A percentile compares a stretch with the other conserved stretches of the same genome.
Conservation (phyloP, 2,113 vertebrate species). For the Oxyruncus cristatus region DNA sequence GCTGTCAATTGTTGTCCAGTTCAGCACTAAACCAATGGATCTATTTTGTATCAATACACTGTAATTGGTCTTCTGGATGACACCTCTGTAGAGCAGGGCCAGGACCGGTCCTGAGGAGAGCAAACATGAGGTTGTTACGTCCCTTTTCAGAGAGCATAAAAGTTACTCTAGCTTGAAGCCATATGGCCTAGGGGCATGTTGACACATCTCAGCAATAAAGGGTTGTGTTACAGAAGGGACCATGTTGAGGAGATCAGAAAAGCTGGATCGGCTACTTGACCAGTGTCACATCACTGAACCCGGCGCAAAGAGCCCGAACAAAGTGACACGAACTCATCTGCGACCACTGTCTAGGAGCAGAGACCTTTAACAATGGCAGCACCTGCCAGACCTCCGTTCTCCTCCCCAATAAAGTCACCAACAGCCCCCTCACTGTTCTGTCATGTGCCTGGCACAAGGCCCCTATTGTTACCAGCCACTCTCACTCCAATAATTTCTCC, state of each 20-base stretch:
- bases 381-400: conserved; percentile 80
- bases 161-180: conserved; percentile 50
- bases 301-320: conserved; percentile 49
- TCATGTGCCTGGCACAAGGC: conserved; percentile 86
- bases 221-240: conserved; percentile 46
- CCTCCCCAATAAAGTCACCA: conserved; percentile 69
- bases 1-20: neutral
- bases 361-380: conserved; percentile 83
- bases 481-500: conserved; percentile 70
- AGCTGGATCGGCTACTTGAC: conserved; percentile 58
- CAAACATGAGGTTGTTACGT: neutral
- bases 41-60: neutral
- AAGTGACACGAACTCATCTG: conserved; percentile 72
- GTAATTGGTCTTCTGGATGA: conserved; percentile 32
- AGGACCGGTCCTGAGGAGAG: neutral
- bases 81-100: neutral
- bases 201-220: conserved; percentile 53
- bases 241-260: conserved; percentile 47
- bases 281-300: conserved; percentile 59
- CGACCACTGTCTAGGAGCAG: conserved; percentile 72
- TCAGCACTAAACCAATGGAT: neutral
- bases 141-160: conserved; percentile 6
- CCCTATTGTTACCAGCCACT: conserved; percentile 79
- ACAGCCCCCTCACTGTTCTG: conserved; percentile 69
- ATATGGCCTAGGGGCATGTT: conserved; percentile 52